Conservation (phyloP, 1,140 invertebrate species). For the Coenobita brevimanus region DNA sequence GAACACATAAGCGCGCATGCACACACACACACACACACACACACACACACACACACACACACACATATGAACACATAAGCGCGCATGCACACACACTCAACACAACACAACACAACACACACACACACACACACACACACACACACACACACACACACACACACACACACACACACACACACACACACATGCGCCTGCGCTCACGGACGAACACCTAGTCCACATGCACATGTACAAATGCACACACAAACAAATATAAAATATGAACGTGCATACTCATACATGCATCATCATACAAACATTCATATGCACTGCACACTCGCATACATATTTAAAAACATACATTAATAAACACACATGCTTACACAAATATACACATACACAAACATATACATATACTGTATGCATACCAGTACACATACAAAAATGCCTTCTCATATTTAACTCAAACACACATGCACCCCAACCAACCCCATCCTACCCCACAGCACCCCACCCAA, state of each 20-base stretch:
- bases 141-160: slow-evolving; percentile 40
- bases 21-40: slow-evolving; percentile 34
- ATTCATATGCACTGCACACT: slow-evolving; percentile 7
- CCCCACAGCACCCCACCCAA: too few species aligned
- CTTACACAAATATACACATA: too few species aligned
- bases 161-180: slow-evolving; percentile 40
- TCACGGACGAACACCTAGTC: background rate
- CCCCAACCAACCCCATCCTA: too few species aligned
- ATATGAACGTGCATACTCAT: background rate
- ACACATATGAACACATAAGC: slow-evolving; percentile 38
- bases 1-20: slow-evolving; percentile 14
- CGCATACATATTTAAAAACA: slow-evolving; percentile 4
- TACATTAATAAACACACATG: background rate
- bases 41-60: slow-evolving; percentile 33
- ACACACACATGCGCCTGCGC: slow-evolving; percentile 30
- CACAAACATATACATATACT: too few species aligned
- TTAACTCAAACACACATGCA: too few species aligned
- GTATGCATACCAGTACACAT: too few species aligned
- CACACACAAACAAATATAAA: background rate
- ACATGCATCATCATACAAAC: background rate
- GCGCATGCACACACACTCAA: slow-evolving; percentile 13
- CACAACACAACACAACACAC: too few species aligned
- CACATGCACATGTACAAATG: background rate
- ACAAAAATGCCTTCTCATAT: too few species aligned
- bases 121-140: slow-evolving; percentile 38